A percentile compares a stretch with the other conserved stretches of the same genome.
Conservation (phyloP, 2,113 vertebrate species). For the Microcebus tavaratra region DNA sequence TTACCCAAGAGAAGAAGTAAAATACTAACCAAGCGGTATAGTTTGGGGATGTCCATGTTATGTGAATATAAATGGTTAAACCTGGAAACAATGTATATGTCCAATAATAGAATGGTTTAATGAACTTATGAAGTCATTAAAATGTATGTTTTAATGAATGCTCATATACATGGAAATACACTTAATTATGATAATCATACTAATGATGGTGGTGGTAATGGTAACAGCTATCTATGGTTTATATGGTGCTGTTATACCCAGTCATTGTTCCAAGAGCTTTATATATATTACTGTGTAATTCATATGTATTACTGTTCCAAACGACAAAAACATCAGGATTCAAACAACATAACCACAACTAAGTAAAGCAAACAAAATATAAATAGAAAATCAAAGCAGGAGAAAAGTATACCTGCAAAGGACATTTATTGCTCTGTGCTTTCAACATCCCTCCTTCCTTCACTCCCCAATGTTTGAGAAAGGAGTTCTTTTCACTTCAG, state of each 20-base stretch:
- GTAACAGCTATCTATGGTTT: background rate
- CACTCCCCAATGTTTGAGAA: background rate
- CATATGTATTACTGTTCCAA: background rate
- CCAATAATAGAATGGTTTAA: background rate
- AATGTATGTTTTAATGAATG: background rate
- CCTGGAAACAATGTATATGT: background rate
- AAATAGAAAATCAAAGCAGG: background rate
- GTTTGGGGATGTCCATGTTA: background rate
- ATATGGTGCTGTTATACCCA: background rate
- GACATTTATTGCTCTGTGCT: background rate
- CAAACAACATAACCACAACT: background rate
- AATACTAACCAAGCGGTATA: background rate
- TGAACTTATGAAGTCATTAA: background rate
- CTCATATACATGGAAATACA: background rate
- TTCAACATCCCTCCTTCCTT: background rate
- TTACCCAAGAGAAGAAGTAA: background rate
- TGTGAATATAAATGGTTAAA: background rate
- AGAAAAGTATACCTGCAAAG: background rate
- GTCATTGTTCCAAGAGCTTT: background rate
- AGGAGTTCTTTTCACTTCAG: background rate
- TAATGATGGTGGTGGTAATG: background rate
- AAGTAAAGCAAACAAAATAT: background rate
- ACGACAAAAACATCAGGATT: background rate
- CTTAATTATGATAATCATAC: background rate
- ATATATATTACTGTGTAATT: background rate